A percentile compares a stretch with the other conserved stretches of the same genome.
Conservation (phyloP, 2,888 invertebrate genomes). For the Metellina segmentata region DNA sequence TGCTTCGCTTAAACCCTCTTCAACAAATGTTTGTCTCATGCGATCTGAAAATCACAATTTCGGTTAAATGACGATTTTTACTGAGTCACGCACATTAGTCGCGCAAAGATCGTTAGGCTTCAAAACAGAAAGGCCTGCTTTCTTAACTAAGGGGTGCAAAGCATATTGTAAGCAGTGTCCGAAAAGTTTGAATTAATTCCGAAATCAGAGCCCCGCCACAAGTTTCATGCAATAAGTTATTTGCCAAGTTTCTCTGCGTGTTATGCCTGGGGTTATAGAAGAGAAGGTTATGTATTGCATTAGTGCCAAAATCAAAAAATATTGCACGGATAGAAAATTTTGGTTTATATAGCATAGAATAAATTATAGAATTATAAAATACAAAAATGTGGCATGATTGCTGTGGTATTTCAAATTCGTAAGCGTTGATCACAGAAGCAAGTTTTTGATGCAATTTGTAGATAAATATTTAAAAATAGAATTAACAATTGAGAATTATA, state of each 20-base stretch:
- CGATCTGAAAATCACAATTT: constrained; percentile 17
- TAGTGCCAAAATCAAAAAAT: not conserved
- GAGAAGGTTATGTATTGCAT: not conserved
- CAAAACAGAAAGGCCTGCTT: not conserved
- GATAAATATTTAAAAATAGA: no score
- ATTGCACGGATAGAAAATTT: not conserved
- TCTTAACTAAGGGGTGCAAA: not conserved
- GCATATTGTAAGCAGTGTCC: not conserved
- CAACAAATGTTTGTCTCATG: not conserved
- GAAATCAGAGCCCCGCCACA: not conserved
- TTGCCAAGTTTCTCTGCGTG: not conserved
- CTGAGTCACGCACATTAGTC: not conserved
- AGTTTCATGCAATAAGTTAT: not conserved
- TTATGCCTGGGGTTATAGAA: not conserved
- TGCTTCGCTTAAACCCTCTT: not conserved
- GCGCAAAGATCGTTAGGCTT: not conserved
- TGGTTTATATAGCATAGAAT: not conserved
- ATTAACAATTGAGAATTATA: no score
- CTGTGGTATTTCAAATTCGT: not conserved
- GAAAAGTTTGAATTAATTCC: not conserved
- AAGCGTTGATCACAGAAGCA: not conserved
- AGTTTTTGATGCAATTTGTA: no score
- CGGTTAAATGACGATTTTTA: not conserved
- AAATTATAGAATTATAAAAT: no score
- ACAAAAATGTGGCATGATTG: not conserved